Base-by-base conservation (phyloP, 2,113 vertebrate species). In the Epinephelus moara region DNA sequence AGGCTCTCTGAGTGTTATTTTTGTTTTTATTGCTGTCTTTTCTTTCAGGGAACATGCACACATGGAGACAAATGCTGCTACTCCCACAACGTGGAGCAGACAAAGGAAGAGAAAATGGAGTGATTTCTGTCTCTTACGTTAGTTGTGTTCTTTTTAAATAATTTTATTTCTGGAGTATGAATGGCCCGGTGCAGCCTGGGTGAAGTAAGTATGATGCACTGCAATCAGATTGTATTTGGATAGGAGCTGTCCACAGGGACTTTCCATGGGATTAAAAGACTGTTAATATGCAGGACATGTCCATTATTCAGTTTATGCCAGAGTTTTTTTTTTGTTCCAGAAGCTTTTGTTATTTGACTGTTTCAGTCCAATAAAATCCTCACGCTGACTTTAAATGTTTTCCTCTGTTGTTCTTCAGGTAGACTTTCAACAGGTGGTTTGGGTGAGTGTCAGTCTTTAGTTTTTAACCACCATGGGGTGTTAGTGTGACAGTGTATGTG, bases 11-110 rank as follows among this genome's bases (percentile, higher is more conserved):
- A 63, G 19, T 12, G 4, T 17, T 19, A n/a, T 33, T 57, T 25
- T 6, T 63, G 2, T 45, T 33, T 1, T 45, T 17, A 1, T 69
- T 33, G 10, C 56, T 25, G 19, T 59, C 2, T 53, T 53, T 17
- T 40, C 13, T 71, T 77, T 6, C 89, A 98, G 97, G 97, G 97
- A 49, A 91, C 70, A 3, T 97, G 97, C 47, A 85, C 89, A 0
- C 60, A 91, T 0, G 97, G 97, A 3, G 92, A 96, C 2, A 59
- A 92, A 70, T 97, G 97, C 93, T 93, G 95, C 71, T 97, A 97
- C 69, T 96, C 96, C 6, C 97, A 97, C 12, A 76, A 91, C 1
- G 52, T 10, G 0, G 49, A 92, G 76, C 53, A 11, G 19, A 78
- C 56, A 0, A 14, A 37, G 0, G 61, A 83, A 4, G 62, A 84